Percentiles rank a stretch among this genome's conserved stretches.
Conservation (phyloP, 2,888 invertebrate genomes). For the Gasteruption jaculator region DNA sequence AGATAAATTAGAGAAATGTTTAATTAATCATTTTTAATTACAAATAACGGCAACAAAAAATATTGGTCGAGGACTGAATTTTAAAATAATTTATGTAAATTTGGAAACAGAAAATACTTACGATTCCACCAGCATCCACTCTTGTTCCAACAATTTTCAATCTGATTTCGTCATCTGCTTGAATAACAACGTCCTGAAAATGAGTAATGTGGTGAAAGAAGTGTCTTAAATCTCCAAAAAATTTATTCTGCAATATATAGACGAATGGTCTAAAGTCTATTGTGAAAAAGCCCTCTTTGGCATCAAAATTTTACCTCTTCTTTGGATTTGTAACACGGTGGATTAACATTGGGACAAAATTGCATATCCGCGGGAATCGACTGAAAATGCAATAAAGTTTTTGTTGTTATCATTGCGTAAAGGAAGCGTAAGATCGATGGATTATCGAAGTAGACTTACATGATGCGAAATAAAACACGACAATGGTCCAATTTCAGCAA, state of each 20-base stretch:
- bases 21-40: constrained; percentile 13
- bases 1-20: too few species aligned
- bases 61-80: background rate
- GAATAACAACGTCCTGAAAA: constrained; percentile 82
- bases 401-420: too few species aligned
- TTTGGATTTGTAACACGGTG: constrained; percentile 97
- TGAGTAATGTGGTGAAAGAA: constrained; percentile 16
- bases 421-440: background rate
- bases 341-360: constrained; percentile 96
- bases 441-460: constrained; percentile 57
- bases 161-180: constrained; percentile 95
- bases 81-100: constrained; percentile 10
- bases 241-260: background rate
- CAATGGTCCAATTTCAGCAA: constrained; percentile 97
- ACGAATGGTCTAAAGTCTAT: background rate
- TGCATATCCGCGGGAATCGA: constrained; percentile 99
- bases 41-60: constrained; percentile 9
- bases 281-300: background rate
- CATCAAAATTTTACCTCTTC: constrained; percentile 65
- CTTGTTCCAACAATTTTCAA: constrained; percentile 98
- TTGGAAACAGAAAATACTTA: too few species aligned
- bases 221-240: constrained; percentile 1
- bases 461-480: constrained; percentile 98
- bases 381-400: constrained; percentile 54
- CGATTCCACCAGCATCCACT: constrained; percentile 98